Base-by-base conservation (phyloP, 2,113 vertebrate genomes). In the Tinamus guttatus region DNA sequence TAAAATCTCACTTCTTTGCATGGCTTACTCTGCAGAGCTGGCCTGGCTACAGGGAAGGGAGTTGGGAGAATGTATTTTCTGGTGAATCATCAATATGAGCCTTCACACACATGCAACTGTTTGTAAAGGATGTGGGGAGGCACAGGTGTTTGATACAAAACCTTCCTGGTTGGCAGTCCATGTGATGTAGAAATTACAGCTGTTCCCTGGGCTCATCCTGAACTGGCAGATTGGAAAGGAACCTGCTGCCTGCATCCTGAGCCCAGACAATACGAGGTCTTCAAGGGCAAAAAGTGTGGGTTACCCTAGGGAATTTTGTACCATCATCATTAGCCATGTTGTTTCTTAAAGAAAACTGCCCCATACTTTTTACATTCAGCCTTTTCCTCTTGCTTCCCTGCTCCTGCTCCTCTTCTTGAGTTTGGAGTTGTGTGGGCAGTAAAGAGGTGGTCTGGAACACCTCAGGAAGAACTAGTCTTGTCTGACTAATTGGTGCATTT, bases 11-110 rank as follows among this genome's bases (percentile, higher is more conserved):
- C 68, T 88, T 85, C 73, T 78, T 45, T 38, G 5, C 0, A 0
- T 95, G 85, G 87, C 58, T 95, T 82, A 93, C 49, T 80, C 81
- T 74, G 60, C 68, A 80, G 92, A 86, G 54, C 85, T 18, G 73
- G 90, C 76, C 77, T 88, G 90, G 41, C 45, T 90, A 68, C 90
- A 83, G 45, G 36, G 32, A 63, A 75, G 47, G 71, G 28, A 95
- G 76, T 28, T 14, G 41, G 56, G 85, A 91, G 34, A 36, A 70
- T 56, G 27, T 22, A 4, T 91, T 78, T 95, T 80, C 43, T 87
- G 21, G 3, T 3, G 75, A 54, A 87, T 65, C 77, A 22, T 85
- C 87, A 74, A 75, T 69, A 91, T 40, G 60, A 28, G 5, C 60
- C 58, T 49, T 27, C 21, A 18, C 64, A 59, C 30, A 32, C 1